These are phyloP conservation scores for Salpingus planirostris DNA, from an alignment of 2,888 invertebrate genomes.

Conservation along the genomic window DNA sequence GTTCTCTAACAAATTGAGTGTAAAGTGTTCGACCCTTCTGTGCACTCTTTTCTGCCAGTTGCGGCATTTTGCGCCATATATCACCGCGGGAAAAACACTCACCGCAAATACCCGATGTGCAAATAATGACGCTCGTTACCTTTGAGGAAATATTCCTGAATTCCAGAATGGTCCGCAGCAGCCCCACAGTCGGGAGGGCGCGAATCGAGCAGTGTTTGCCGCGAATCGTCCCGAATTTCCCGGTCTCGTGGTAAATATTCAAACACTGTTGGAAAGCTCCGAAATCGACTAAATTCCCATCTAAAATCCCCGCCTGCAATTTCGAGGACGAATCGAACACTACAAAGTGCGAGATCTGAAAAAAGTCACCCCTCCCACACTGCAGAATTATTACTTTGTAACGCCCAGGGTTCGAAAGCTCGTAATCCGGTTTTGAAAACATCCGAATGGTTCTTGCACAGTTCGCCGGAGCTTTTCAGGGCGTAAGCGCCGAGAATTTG, in stretches of 20 bases:
- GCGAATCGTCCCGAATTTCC: slow-evolving; percentile 25
- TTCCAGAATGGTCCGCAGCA: slow-evolving; percentile 22
- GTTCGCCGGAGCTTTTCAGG: slow-evolving; percentile 15
- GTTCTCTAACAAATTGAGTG: no score
- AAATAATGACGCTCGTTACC: slow-evolving; percentile 16
- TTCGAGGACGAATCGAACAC: slow-evolving; percentile 46
- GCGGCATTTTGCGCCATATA: no score
- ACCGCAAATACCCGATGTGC: no score
- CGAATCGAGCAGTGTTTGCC: slow-evolving; percentile 38
- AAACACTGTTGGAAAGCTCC: slow-evolving; percentile 44
- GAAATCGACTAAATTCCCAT: slow-evolving; percentile 39
- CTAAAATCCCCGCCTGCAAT: slow-evolving; percentile 40
- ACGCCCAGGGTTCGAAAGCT: slow-evolving; percentile 32
- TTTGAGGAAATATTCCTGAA: slow-evolving; percentile 23
- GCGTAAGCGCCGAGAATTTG: slow-evolving; percentile 28
- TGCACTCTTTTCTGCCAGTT: no score
- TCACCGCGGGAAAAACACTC: no score
- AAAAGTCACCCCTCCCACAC: no score
- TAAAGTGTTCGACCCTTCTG: no score
- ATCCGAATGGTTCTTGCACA: slow-evolving; percentile 27
- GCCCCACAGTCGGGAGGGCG: slow-evolving; percentile 20
- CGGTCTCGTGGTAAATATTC: slow-evolving; percentile 17
- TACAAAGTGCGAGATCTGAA: no score
- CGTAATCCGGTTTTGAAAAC: slow-evolving; percentile 24
- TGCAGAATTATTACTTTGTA: slow-evolving; percentile 34